Percentiles rank a stretch among this genome's conserved stretches.
phyloP scores from a whole-genome alignment of 2,888 invertebrate species.

The Pachycephus smyrnensis region DNA sequence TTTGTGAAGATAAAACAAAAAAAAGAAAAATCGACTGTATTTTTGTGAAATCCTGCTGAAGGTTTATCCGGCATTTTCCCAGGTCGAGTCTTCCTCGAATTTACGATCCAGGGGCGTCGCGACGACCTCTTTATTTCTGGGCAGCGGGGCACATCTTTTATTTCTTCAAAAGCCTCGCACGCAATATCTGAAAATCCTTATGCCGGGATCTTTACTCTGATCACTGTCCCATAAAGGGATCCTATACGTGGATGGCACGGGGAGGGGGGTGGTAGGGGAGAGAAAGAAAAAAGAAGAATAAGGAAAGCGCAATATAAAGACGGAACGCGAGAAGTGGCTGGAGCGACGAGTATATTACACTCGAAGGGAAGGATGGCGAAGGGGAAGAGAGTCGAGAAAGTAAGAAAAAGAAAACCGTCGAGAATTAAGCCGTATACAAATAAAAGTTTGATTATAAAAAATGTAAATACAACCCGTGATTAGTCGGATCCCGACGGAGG shows the following conservation, averaged over 20 bases:
- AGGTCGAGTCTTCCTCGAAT: background rate
- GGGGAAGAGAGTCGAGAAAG: background rate
- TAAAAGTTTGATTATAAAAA: constrained; percentile 21
- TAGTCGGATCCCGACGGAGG: constrained; percentile 18
- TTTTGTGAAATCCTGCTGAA: background rate
- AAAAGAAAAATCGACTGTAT: background rate
- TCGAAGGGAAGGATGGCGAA: too few species aligned
- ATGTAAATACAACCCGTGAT: constrained; percentile 20
- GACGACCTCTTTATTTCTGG: background rate
- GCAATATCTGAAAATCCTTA: constrained; percentile 1
- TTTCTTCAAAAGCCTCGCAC: background rate
- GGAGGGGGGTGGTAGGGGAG: too few species aligned
- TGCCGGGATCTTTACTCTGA: background rate
- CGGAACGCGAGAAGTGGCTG: too few species aligned
- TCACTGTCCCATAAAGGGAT: background rate
- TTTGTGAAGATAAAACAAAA: background rate
- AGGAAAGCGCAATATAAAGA: too few species aligned
- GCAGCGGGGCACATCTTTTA: background rate
- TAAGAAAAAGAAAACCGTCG: background rate
- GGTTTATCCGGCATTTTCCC: background rate
- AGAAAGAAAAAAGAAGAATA: background rate
- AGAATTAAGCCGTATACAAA: background rate
- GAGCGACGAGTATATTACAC: background rate
- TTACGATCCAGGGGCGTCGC: background rate
- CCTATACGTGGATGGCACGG: background rate